Conservation (phyloP, 2,888 invertebrate genomes). For the Pollenia amentaria region DNA sequence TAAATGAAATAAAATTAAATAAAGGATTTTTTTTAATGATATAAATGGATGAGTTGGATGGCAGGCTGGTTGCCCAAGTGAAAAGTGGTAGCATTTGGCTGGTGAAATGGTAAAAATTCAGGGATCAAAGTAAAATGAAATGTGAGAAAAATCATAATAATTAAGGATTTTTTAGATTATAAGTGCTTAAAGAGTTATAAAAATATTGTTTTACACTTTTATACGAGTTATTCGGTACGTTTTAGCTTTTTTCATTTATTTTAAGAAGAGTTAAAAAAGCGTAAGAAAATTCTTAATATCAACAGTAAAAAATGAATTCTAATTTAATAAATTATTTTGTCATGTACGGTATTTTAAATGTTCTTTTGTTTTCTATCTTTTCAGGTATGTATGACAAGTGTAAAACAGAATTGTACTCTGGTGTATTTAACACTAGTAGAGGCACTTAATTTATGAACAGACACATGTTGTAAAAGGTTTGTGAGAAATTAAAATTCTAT, state of each 20-base stretch:
- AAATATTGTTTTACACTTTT: neutral
- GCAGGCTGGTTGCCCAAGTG: neutral
- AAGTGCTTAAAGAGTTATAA: slow-evolving; percentile 5
- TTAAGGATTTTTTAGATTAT: neutral
- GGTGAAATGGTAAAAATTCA: neutral
- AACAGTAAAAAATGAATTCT: neutral
- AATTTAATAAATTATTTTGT: slow-evolving; percentile 1
- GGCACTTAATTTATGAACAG: neutral
- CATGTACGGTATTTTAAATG: slow-evolving; percentile 17
- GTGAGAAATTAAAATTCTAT: neutral
- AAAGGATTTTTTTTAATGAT: neutral
- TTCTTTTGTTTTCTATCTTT: slow-evolving; percentile 36
- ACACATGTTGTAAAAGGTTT: neutral
- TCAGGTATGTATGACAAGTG: slow-evolving; percentile 54
- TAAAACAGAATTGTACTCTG: neutral
- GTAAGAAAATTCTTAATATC: no score
- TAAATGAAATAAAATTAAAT: slow-evolving; percentile 19
- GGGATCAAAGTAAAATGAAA: slow-evolving; percentile 8
- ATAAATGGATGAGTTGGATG: slow-evolving; percentile 2
- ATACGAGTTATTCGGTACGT: neutral
- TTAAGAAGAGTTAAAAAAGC: neutral
- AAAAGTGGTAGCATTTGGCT: neutral
- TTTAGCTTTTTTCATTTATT: neutral
- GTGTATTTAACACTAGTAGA: neutral
- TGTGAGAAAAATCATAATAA: neutral